Base-by-base conservation (phyloP, 1,140 invertebrate genomes). In the Drosophila tropicalis region DNA sequence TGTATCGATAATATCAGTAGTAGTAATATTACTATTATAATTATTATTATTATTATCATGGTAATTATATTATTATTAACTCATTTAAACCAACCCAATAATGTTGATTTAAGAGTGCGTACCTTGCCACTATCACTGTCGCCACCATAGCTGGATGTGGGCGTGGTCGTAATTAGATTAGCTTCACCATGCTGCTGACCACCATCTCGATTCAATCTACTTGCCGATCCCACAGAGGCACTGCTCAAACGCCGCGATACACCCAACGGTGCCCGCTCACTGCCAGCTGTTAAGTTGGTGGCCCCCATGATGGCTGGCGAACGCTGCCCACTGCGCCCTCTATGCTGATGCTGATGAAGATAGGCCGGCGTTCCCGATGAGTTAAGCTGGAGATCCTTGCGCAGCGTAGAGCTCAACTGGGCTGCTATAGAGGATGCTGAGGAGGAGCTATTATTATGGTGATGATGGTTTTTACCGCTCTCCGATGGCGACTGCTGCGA, bases 61-160 rank as follows among this genome's bases (percentile, higher is more conserved):
- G 75, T 77, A 60, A 41, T 61, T 19, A 60, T 34, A 68, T 75
- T 70, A 87, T 79, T 67, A 81, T 80, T 84, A 81, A 51, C 84
- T 90, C 81, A 94, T 92, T 93, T 94, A 94, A 93, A 95, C 94
- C 94, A 95, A 93, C 92, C 94, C 94, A 94, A 95, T 92, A 95
- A 94, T 92, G 93, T 93, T 90, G 94, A 93, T 92, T 94, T 94
- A 82, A 93, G 91, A 87, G 94, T 92, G 93, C 94, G 94, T 95
- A 95, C 95, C 94, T 95, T 95, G 92, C 93, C 93, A 91, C 92
- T 93, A 89, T 92, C 90, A 85, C 76, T 90, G 72, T 92, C 91
- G 81, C 72, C 91, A 83, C 76, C 84, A 76, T 85, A 91, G 72
- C 75, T 93, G 67, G 89, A 89, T 29, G 84, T 79, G 73, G 81